phyloP scores from a whole-genome alignment of 2,113 vertebrate genomes.

The Plecturocebus donacophilus region DNA sequence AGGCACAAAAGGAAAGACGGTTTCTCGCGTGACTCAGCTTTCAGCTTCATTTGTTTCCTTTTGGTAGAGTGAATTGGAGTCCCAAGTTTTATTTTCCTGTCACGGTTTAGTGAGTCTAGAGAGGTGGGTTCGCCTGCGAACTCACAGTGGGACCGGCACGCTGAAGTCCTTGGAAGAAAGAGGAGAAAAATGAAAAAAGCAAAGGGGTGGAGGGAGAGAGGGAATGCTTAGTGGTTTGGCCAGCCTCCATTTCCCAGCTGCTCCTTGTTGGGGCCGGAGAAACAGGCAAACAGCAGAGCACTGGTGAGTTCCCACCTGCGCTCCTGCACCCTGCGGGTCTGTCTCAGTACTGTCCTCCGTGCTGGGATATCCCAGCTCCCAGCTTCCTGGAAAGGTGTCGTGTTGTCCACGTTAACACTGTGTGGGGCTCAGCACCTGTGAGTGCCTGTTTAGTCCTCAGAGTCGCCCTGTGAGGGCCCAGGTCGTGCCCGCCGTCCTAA shows the following conservation, averaged over 20 bases:
- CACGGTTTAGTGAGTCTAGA: background rate
- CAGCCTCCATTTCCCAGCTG: constrained; percentile 6
- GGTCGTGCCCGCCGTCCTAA: background rate
- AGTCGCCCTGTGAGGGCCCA: accelerated
- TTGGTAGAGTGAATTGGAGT: no score
- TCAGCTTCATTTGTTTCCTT: no score
- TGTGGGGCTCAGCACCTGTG: accelerated
- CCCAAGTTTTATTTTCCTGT: no score
- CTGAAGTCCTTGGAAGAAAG: background rate
- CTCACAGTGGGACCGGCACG: background rate
- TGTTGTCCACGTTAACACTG: accelerated
- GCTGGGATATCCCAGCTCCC: background rate
- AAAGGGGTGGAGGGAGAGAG: background rate
- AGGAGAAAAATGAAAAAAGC: background rate
- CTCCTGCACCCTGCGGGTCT: background rate
- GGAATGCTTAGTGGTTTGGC: background rate
- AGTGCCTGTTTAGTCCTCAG: background rate
- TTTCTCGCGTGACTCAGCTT: no score
- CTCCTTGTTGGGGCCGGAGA: background rate
- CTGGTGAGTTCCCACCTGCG: accelerated
- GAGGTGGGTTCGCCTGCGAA: accelerated
- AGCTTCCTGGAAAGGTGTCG: no score
- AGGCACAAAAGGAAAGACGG: no score
- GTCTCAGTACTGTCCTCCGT: background rate
- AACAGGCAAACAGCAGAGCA: background rate